Evolutionary conservation across 2,888 invertebrate genomes (phyloP).

Genomic region (Ophion obscuratus): DNA sequence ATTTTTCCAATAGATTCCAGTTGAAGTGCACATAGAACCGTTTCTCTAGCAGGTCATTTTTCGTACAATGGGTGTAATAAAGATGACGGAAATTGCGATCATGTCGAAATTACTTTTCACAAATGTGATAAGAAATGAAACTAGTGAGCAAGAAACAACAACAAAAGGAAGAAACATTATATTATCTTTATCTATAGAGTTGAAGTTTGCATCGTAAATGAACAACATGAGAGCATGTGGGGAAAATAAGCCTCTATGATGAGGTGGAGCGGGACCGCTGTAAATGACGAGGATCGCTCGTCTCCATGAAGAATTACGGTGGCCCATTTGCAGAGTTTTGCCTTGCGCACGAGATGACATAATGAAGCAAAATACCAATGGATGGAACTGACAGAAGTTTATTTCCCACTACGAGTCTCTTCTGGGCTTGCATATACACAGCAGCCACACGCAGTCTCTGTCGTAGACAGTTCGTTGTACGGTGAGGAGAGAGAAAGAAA

Average conservation of each 20-base stretch:
- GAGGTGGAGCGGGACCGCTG: neutral
- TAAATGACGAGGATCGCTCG: neutral
- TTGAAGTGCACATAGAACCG: neutral
- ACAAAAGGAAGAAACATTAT: too few species aligned
- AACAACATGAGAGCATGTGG: too few species aligned
- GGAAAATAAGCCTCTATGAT: neutral
- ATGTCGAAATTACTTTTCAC: too few species aligned
- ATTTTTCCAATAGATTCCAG: neutral
- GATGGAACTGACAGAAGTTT: conserved; percentile 72
- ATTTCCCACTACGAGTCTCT: conserved; percentile 68
- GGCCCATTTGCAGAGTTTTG: neutral
- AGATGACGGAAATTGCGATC: too few species aligned
- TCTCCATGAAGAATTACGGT: neutral
- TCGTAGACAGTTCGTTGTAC: conserved; percentile 71
- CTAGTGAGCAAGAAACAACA: too few species aligned
- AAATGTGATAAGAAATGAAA: too few species aligned
- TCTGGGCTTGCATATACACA: conserved; percentile 43
- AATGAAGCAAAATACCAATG: conserved; percentile 14
- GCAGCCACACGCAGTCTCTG: conserved; percentile 58
- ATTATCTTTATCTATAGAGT: too few species aligned
- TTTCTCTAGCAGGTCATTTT: too few species aligned
- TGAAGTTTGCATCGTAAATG: too few species aligned
- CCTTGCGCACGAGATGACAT: neutral
- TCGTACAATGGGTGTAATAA: too few species aligned
- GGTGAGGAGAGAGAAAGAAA: conserved; percentile 65